Evolutionary conservation across 2,888 invertebrate species (phyloP), one percentile per base, ranked within the genome.

Genomic region (Agrochola lota): DNA sequence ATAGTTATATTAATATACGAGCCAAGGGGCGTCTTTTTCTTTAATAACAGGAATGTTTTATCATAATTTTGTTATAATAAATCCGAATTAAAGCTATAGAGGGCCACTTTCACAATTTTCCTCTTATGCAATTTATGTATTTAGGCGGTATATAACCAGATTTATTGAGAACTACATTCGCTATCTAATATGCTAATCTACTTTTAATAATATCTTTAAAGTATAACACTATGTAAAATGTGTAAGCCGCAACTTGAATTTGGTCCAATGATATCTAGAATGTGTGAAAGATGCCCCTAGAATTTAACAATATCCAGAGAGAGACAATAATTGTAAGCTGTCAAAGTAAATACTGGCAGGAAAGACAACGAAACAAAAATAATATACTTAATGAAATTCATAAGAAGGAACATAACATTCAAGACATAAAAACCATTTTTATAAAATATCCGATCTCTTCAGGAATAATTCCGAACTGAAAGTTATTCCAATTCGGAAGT

Each of bases 21-120:
- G 91, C 91, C 90, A 68, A 88, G 89, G 86, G 90, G 91, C 92
- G 92, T 92, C 93, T 93, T 93, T 93, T 91, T 81, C 59, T 80
- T 85, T 75, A 82, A 77, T 80, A 87, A 88, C 84, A 90, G 92
- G 92, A 92, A 92, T 92, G 92, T 92, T 89, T 84, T 81, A 78
- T 81, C 67, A 78, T 80, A 74, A 82, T 86, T 83, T 87, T 79
- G 84, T 77, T 77, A 70, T 75, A 80, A 81, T 86, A 85, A 69
- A 78, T 80, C 85, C 82, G 78, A 86, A 81, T 89, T 87, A 86
- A 89, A 89, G 89, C 86, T 90, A 85, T 63, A 75, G 74, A 77
- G 87, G 82, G 84, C 82, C 70, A 83, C 83, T 88, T 90, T 88
- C 90, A 88, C 89, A 83, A 86, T 81, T 75, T 75, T 70, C 78